Evolutionary conservation across 2,113 vertebrate species (phyloP).

Genomic region (Scophthalmus maximus): DNA sequence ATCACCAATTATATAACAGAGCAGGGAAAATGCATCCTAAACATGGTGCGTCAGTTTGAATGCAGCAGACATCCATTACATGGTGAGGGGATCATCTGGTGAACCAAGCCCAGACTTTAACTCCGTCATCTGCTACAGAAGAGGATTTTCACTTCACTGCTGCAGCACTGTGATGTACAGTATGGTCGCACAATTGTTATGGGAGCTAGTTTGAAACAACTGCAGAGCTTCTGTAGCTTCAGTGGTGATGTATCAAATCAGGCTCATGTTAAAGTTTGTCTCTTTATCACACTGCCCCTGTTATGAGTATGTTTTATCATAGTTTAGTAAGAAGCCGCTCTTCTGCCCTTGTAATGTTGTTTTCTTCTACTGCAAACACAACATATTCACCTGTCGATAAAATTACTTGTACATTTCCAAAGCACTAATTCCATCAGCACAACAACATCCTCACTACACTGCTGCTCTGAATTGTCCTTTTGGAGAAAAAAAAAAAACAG

Average conservation of each 20-base stretch:
- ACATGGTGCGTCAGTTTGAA: neutral
- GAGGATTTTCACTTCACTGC: neutral
- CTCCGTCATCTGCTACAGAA: neutral
- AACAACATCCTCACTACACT: neutral
- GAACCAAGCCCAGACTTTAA: neutral
- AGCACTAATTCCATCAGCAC: neutral
- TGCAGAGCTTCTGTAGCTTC: neutral
- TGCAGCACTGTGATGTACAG: neutral
- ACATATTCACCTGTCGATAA: too few relatives aligned
- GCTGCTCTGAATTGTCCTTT: neutral
- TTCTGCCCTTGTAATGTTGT: neutral
- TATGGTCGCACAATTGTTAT: neutral
- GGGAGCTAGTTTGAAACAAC: neutral
- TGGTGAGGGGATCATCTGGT: neutral
- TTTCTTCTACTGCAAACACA: neutral
- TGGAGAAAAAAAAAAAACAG: too few relatives aligned
- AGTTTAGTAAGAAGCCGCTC: too few relatives aligned
- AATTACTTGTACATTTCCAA: too few relatives aligned
- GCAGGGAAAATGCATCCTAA: neutral
- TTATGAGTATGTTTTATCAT: too few relatives aligned
- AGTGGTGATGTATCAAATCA: neutral
- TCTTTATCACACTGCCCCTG: neutral
- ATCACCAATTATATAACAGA: conserved; percentile 30
- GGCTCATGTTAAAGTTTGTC: neutral
- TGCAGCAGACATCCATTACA: neutral